Evolutionary conservation across 1,140 invertebrate species (phyloP), one percentile per base, ranked within the genome.

Genomic region (Drosophila obscura): DNA sequence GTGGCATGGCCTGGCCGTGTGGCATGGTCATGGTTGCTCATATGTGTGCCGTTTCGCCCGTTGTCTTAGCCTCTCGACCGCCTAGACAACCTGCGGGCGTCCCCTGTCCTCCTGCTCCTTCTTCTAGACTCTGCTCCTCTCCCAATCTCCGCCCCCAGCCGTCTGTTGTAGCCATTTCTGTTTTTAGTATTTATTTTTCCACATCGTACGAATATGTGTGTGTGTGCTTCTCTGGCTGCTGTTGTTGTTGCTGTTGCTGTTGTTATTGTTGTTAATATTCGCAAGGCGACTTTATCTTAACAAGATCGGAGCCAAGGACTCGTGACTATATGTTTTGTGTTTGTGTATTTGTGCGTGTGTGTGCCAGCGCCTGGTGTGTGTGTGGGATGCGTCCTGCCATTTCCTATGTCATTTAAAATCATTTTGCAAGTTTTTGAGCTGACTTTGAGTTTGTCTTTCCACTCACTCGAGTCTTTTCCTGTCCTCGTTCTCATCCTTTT

Each of bases 391-490:
- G 48, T 74, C 35, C 65, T 78, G 69, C 49, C 71, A 75, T 74
- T 82, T 77, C 56, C 68, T 68, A 31, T 78, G 63, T 78, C 64
- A 78, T 80, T 84, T 80, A 80, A 83, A 83, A 83, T 82, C 76
- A 84, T 84, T 83, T 84, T 84, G 66, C 80, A 72, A 73, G 76
- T 73, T 84, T 52, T 80, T 79, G 45, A 83, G 76, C 72, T 76
- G 43, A 57, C 57, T 63, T 74, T 55, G 64, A 77, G 73, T 73
- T 59, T 61, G 53, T 41, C 45, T 49, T 56, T 53, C 41, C 60
- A 44, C 44, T 48, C 19, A 7, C 8, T 35, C 19, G 8, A 9
- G 22, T 24, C 43, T 49, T 31, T 31, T 43, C 15, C 9, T n/a
- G 31, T 5, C 43, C 13, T 11, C 6, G 5, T 44, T 39, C 8